Evolutionary conservation across 1,140 invertebrate genomes (phyloP), one percentile per base, ranked within the genome.

Genomic region (Drosophila willistoni): DNA sequence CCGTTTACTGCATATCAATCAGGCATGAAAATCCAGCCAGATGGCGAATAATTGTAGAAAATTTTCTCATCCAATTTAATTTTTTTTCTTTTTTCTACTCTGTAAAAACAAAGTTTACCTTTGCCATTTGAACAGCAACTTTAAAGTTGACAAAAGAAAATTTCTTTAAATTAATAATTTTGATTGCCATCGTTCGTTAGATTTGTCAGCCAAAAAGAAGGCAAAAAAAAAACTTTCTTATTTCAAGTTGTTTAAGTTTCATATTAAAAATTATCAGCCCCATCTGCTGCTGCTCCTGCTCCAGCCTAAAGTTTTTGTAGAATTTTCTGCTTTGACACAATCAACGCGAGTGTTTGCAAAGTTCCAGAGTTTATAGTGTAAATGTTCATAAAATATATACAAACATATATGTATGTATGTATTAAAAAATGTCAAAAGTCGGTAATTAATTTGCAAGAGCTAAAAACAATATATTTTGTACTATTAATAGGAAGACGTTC

Each of bases 1-100:
- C 12, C 7, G 44, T 75, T 71, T 75, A 75, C 73, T 77, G 71
- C 81, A 84, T 84, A 85, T 85, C 81, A 86, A 86, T 86, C 74
- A 68, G 64, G 64, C 79, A 57, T 71, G 68, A 81, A 85, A 73
- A 33, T 66, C 55, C 22, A 67, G 64, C 42, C 71, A 75, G 56
- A 55, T 79, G 69, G 67, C 71, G 71, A 81, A 64, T 63, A 67
- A 74, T 74, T 74, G 69, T 63, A 64, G 64, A 62, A 47, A 57
- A 73, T 66, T 73, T 77, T 77, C 73, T 71, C 74, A 69, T 77
- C 64, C 33, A 71, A 56, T 47, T 47, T 17, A 3, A 2, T 47
- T 51, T 22, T 51, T 19, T 19, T 51, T 47, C 0, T 47, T 51
- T 22, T 51, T 19, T 19, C 22, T 19, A 7, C 17, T 51, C 7